Conservation (phyloP, 2,113 vertebrate species). For the Ailuropoda melanoleuca region DNA sequence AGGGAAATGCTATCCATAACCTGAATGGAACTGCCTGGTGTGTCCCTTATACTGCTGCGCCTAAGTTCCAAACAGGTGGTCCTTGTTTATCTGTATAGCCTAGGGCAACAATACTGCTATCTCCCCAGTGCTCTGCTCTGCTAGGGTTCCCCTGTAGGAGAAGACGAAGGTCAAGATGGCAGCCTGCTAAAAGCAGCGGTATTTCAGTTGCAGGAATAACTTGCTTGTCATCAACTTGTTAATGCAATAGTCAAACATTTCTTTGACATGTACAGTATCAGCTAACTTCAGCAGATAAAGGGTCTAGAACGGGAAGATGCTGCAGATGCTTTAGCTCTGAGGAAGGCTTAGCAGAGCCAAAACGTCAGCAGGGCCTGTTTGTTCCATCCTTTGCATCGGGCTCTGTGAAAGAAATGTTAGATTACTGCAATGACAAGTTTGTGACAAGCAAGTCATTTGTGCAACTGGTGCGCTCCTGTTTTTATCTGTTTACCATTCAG, state of each 20-base stretch:
- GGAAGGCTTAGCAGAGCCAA: constrained; percentile 78
- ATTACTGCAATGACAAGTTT: constrained; percentile 81
- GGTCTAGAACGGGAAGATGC: constrained; percentile 77
- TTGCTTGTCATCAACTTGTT: constrained; percentile 77
- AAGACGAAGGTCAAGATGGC: constrained; percentile 76
- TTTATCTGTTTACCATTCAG: constrained; percentile 81
- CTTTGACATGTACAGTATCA: constrained; percentile 71
- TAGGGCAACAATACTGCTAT: neutral
- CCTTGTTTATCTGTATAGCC: neutral
- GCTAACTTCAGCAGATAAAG: constrained; percentile 78
- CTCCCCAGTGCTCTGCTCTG: neutral
- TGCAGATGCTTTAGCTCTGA: constrained; percentile 75
- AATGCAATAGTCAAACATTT: constrained; percentile 76
- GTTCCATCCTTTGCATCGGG: constrained; percentile 75
- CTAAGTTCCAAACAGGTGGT: neutral
- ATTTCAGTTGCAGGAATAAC: constrained; percentile 70
- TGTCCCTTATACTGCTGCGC: neutral
- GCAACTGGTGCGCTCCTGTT: constrained; percentile 82
- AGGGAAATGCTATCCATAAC: neutral
- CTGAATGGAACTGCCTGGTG: neutral
- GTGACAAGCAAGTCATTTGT: constrained; percentile 82
- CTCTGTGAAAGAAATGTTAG: constrained; percentile 80
- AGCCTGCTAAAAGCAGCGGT: constrained; percentile 71
- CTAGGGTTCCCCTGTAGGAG: constrained; percentile 42
- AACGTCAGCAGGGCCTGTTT: constrained; percentile 80